Conservation (phyloP, 2,888 invertebrate species). For the Trichopoda pennipes region DNA sequence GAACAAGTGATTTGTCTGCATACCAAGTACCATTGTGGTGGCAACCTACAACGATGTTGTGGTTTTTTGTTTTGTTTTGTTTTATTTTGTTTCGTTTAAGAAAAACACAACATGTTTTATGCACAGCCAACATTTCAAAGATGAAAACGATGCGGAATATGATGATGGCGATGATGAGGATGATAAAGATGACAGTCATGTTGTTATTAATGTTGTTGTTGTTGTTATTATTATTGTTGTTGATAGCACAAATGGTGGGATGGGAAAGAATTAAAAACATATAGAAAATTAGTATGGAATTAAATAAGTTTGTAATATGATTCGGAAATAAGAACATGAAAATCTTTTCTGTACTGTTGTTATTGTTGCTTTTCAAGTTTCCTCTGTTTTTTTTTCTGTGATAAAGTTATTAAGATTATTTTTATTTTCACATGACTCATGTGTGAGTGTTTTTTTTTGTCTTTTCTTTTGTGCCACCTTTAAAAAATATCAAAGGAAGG, state of each 20-base stretch:
- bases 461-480: no score
- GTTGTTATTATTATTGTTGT: constrained; percentile 1
- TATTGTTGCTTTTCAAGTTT: constrained; percentile 1
- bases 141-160: constrained; percentile 13
- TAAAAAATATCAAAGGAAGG: background rate
- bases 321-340: constrained; percentile 5
- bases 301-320: constrained; percentile 11
- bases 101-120: constrained; percentile 18
- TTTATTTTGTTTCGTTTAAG: background rate
- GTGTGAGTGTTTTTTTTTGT: background rate
- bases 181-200: constrained; percentile 31
- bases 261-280: constrained; percentile 45
- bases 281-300: constrained; percentile 61
- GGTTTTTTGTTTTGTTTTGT: constrained; percentile 1
- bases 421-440: constrained; percentile 12
- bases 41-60: constrained; percentile 83
- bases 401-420: constrained; percentile 63
- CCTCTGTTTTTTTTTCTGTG: constrained; percentile 27
- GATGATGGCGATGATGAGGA: constrained; percentile 14
- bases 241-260: constrained; percentile 27
- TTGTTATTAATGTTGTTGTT: background rate
- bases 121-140: background rate
- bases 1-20: constrained; percentile 85
- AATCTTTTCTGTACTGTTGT: constrained; percentile 2
- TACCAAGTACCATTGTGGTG: constrained; percentile 87